Percentiles rank a stretch among this genome's conserved stretches.
These are phyloP conservation scores for Odontomyia ornata DNA, from an alignment of 2,888 invertebrate species.

Conservation along the genomic window DNA sequence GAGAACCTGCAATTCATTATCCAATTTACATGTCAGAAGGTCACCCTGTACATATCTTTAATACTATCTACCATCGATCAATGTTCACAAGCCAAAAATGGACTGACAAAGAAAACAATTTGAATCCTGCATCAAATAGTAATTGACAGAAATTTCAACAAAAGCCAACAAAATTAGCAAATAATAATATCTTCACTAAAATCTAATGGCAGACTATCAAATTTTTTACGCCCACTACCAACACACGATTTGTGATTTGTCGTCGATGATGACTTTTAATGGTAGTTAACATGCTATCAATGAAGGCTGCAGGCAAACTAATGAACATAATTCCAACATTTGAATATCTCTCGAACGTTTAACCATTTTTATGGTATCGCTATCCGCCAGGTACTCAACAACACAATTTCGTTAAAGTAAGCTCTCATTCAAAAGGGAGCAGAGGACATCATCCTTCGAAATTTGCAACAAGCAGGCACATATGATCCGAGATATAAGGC, in stretches of 20 bases:
- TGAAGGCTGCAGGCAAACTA: not conserved
- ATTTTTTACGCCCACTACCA: too few relatives aligned
- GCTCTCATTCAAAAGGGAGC: not conserved
- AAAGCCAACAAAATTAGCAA: not conserved
- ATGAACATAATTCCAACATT: constrained; percentile 6
- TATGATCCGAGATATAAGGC: not conserved
- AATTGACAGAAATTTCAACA: not conserved
- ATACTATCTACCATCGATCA: too few relatives aligned
- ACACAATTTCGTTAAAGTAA: not conserved
- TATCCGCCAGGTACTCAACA: constrained; percentile 29
- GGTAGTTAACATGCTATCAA: constrained; percentile 29
- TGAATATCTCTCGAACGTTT: not conserved
- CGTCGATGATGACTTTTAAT: constrained; percentile 14
- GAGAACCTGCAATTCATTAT: too few relatives aligned
- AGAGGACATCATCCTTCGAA: not conserved
- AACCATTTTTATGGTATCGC: constrained; percentile 27
- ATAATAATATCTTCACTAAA: not conserved
- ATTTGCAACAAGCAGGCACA: not conserved
- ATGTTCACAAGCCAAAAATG: not conserved
- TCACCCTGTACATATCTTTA: too few relatives aligned
- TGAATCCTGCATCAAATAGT: constrained; percentile 5
- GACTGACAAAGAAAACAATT: not conserved
- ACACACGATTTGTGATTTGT: not conserved
- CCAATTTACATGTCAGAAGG: too few relatives aligned
- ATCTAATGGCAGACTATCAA: not conserved